Percentiles rank a stretch among this genome's conserved stretches.
These are phyloP conservation scores for Nephrotoma guestfalica DNA, from an alignment of 2,888 invertebrate genomes.

Conservation along the genomic window DNA sequence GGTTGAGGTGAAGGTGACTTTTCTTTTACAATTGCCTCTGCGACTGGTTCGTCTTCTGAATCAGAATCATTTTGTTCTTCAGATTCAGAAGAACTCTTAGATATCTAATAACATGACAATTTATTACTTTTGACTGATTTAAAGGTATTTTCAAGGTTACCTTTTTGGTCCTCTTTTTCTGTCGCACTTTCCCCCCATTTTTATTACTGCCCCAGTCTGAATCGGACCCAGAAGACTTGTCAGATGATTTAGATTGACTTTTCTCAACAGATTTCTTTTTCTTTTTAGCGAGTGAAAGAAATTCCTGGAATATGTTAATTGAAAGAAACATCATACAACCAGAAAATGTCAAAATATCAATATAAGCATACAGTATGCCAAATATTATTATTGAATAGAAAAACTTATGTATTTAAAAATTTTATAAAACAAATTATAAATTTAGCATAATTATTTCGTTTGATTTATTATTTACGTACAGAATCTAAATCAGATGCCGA, in stretches of 20 bases:
- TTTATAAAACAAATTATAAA: background rate
- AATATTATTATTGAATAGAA: background rate
- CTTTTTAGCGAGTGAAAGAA: constrained; percentile 67
- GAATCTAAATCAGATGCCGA: constrained; percentile 68
- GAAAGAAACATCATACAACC: background rate
- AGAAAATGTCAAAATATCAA: background rate
- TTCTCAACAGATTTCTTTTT: constrained; percentile 40
- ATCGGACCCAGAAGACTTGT: constrained; percentile 41
- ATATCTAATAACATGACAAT: constrained; percentile 12
- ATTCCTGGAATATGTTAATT: constrained; percentile 41
- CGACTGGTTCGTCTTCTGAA: constrained; percentile 30
- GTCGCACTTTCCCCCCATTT: constrained; percentile 21
- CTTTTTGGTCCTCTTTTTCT: constrained; percentile 31
- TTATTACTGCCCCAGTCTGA: constrained; percentile 35
- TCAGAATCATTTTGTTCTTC: constrained; percentile 22
- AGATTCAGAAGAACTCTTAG: constrained; percentile 21
- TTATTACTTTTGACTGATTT: background rate
- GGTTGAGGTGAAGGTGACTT: constrained; percentile 16
- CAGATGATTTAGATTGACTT: constrained; percentile 14
- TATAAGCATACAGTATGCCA: background rate
- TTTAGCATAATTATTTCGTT: background rate
- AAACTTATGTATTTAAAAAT: background rate
- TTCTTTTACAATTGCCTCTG: constrained; percentile 20
- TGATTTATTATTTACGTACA: constrained; percentile 39
- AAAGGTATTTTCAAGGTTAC: background rate